A percentile compares a stretch with the other conserved stretches of the same genome.
phyloP scores from a whole-genome alignment of 2,113 vertebrate species.

The Setophaga coronata region DNA sequence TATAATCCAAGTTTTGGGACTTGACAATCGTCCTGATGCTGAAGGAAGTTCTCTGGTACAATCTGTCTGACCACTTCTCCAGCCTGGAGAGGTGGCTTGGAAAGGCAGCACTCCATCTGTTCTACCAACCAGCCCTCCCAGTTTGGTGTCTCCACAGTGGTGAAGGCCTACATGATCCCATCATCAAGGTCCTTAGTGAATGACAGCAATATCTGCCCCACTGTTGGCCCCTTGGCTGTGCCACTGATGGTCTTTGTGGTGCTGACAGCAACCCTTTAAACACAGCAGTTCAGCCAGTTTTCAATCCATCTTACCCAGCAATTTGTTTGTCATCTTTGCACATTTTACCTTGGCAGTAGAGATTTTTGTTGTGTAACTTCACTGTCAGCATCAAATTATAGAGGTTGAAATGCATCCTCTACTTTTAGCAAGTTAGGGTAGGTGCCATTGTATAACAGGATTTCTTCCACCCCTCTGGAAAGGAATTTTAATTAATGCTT shows the following conservation, averaged over 20 bases:
- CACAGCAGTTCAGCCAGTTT: background rate
- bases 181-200: fast-evolving
- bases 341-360: background rate
- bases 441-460: background rate
- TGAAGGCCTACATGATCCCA: fast-evolving
- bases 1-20: background rate
- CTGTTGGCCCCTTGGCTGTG: background rate
- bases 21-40: fast-evolving
- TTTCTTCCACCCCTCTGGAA: background rate
- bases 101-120: background rate
- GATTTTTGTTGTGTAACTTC: background rate
- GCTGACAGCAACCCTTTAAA: background rate
- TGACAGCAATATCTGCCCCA: background rate
- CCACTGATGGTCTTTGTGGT: background rate
- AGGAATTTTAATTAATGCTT: constrained; percentile 20
- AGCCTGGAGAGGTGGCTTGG: background rate
- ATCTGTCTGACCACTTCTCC: background rate
- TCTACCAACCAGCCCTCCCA: fast-evolving
- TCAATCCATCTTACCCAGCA: fast-evolving
- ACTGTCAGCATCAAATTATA: background rate
- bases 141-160: background rate
- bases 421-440: background rate
- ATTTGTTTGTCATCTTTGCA: background rate
- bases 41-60: background rate
- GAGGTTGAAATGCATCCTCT: background rate